These are phyloP conservation scores for Drosophila barbarae DNA, from an alignment of 2,888 invertebrate genomes.

Conservation along the genomic window DNA sequence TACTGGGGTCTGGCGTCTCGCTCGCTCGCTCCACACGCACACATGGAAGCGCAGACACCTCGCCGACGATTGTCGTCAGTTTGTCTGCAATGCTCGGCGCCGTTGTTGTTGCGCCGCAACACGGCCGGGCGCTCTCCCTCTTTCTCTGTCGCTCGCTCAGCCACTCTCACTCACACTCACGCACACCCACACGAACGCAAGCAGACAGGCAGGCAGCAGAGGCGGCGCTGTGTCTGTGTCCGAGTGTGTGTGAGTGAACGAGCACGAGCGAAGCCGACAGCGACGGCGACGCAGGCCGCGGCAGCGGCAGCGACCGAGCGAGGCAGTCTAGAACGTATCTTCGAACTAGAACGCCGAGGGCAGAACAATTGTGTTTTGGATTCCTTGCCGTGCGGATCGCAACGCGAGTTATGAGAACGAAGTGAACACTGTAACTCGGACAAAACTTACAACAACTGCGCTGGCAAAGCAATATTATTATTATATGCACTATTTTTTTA, in stretches of 20 bases:
- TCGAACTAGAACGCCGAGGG: slow-evolving; percentile 76
- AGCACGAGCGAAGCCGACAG: slow-evolving; percentile 22
- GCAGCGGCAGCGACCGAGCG: slow-evolving; percentile 39
- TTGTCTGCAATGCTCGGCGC: slow-evolving; percentile 71
- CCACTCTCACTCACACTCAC: slow-evolving; percentile 24
- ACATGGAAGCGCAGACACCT: slow-evolving; percentile 69
- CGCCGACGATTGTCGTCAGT: slow-evolving; percentile 74
- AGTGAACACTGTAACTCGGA: slow-evolving; percentile 9
- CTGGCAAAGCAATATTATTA: slow-evolving; percentile 3
- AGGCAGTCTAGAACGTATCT: slow-evolving; percentile 75
- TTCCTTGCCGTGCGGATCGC: slow-evolving; percentile 77
- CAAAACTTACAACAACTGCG: slow-evolving; percentile 9
- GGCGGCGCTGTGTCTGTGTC: slow-evolving; percentile 17
- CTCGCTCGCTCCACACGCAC: slow-evolving; percentile 25
- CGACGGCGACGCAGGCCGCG: slow-evolving; percentile 20
- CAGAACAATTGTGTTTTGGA: slow-evolving; percentile 79
- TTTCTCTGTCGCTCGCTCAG: slow-evolving; percentile 1
- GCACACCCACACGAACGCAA: slow-evolving; percentile 32
- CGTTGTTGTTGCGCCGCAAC: slow-evolving; percentile 19
- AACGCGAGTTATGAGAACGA: slow-evolving; percentile 53
- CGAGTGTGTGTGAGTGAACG: slow-evolving; percentile 21
- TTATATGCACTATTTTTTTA: slow-evolving; percentile 2
- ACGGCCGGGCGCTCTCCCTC: too few species aligned
- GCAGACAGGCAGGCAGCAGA: slow-evolving; percentile 27
- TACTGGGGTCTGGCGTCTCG: slow-evolving; percentile 27